These are phyloP conservation scores for Myotis davidii DNA, from an alignment of 2,113 vertebrate species.

Conservation along the genomic window DNA sequence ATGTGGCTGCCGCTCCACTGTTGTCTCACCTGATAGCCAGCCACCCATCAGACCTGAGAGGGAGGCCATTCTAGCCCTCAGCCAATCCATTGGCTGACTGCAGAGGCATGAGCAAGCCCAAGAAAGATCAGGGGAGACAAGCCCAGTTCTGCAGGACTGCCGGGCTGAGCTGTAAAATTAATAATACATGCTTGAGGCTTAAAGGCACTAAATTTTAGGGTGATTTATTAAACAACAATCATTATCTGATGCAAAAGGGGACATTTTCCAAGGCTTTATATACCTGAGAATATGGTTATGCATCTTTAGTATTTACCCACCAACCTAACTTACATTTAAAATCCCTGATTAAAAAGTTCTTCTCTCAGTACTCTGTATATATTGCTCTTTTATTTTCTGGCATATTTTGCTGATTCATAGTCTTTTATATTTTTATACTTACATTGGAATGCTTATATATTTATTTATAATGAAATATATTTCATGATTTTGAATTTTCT, in stretches of 20 bases:
- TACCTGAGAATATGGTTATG: background rate
- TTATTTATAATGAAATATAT: background rate
- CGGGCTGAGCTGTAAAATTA: background rate
- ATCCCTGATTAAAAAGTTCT: background rate
- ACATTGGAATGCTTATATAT: background rate
- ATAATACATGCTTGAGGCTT: background rate
- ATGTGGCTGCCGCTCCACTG: background rate
- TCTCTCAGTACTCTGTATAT: background rate
- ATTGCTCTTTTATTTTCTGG: background rate
- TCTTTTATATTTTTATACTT: background rate
- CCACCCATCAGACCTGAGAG: background rate
- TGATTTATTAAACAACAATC: background rate
- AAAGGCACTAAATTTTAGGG: background rate
- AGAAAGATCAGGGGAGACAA: background rate
- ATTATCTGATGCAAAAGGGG: background rate
- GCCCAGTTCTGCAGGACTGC: background rate
- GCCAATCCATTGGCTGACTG: background rate
- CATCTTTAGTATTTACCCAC: background rate
- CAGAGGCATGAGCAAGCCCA: background rate
- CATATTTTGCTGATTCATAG: background rate
- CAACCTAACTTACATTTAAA: background rate
- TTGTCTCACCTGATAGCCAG: background rate
- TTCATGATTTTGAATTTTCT: slow-evolving; percentile 9
- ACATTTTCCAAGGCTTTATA: background rate
- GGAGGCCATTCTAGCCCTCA: background rate